phyloP scores from a whole-genome alignment of 1,140 invertebrate genomes.

The Reticulitermes speratus region DNA sequence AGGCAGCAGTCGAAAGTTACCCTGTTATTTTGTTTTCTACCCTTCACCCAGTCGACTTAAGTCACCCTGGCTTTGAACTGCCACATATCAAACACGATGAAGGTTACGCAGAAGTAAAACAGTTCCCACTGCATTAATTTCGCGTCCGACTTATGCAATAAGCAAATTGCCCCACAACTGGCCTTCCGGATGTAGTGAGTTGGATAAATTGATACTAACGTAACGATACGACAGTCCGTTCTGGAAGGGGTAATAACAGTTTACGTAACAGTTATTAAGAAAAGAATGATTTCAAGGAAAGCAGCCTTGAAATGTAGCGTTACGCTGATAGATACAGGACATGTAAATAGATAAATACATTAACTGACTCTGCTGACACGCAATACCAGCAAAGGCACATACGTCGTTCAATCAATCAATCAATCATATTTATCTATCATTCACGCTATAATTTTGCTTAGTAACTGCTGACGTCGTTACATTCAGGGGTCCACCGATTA shows the following conservation, averaged over 20 bases:
- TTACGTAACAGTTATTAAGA: background rate
- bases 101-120: background rate
- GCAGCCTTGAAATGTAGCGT: background rate
- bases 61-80: background rate
- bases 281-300: background rate
- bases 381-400: too few relatives aligned
- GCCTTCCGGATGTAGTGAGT: constrained; percentile 1
- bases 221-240: background rate
- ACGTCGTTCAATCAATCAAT: too few relatives aligned
- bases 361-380: too few relatives aligned
- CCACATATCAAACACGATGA: background rate
- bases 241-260: background rate
- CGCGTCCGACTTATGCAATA: background rate
- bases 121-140: background rate
- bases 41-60: background rate
- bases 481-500: too few relatives aligned
- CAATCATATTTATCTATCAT: too few relatives aligned
- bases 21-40: background rate
- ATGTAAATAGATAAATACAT: too few relatives aligned
- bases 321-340: too few relatives aligned
- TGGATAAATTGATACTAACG: background rate
- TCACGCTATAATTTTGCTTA: too few relatives aligned
- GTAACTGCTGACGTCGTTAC: too few relatives aligned
- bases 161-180: background rate
- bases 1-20: too few relatives aligned